Conservation (phyloP, 2,888 invertebrate species). For the Parascotia fuliginaria region DNA sequence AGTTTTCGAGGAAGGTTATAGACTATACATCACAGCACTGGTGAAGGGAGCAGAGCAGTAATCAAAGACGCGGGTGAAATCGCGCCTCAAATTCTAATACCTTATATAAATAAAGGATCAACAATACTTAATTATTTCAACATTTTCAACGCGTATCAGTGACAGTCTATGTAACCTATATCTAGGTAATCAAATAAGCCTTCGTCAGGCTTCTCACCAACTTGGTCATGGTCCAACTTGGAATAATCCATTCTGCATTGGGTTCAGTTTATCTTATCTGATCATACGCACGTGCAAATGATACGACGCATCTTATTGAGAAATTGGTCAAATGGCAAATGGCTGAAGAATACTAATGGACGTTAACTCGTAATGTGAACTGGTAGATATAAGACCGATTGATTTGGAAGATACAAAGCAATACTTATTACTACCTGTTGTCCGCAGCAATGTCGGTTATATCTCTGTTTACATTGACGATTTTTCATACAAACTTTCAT, state of each 20-base stretch:
- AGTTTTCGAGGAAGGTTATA: no score
- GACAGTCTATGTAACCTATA: slow-evolving; percentile 31
- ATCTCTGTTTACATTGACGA: no score
- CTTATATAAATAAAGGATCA: background rate
- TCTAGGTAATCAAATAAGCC: slow-evolving; percentile 30
- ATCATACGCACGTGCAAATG: slow-evolving; percentile 30
- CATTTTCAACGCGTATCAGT: slow-evolving; percentile 2
- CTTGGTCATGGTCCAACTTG: slow-evolving; percentile 27
- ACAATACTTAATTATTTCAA: background rate
- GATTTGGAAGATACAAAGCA: no score
- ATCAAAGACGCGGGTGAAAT: no score
- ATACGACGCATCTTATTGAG: slow-evolving; percentile 27
- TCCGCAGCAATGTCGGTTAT: no score
- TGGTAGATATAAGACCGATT: no score
- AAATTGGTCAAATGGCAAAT: slow-evolving; percentile 27
- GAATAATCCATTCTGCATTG: slow-evolving; percentile 32
- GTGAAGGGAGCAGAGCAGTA: no score
- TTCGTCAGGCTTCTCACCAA: slow-evolving; percentile 32
- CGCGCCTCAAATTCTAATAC: no score
- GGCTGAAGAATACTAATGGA: slow-evolving; percentile 32
- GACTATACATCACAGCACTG: no score
- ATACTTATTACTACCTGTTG: no score
- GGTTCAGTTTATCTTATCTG: slow-evolving; percentile 46
- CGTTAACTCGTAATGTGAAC: no score
- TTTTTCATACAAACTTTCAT: no score